Conservation (phyloP, 1,140 invertebrate genomes). For the Gryon sp. region DNA sequence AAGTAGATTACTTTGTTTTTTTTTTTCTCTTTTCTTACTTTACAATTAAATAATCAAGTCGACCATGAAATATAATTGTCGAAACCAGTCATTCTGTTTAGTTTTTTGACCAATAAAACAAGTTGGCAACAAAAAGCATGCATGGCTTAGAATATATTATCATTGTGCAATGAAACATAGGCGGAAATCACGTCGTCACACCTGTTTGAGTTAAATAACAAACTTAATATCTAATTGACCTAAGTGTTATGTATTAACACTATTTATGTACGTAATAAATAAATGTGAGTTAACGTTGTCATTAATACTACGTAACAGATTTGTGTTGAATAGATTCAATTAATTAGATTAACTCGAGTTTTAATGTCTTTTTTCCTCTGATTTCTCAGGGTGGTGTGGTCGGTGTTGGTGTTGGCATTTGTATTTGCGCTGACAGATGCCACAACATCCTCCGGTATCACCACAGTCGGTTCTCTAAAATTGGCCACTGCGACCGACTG, state of each 20-base stretch:
- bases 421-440: conserved; percentile 66
- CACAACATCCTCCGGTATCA: conserved; percentile 68
- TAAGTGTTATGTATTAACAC: conserved; percentile 21
- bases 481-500: conserved; percentile 77
- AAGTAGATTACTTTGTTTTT: conserved; percentile 50
- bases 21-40: conserved; percentile 37
- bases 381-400: conserved; percentile 74
- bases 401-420: conserved; percentile 69
- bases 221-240: conserved; percentile 12
- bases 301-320: conserved; percentile 28
- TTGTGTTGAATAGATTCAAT: conserved; percentile 4
- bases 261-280: neutral
- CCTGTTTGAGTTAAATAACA: conserved; percentile 27
- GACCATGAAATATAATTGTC: conserved; percentile 38
- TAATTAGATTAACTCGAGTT: no score
- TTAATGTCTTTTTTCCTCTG: neutral
- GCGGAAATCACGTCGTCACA: conserved; percentile 15
- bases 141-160: no score
- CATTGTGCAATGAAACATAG: conserved; percentile 22
- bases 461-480: conserved; percentile 74
- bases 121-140: no score
- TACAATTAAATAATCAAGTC: conserved; percentile 37
- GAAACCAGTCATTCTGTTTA: neutral
- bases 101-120: no score
- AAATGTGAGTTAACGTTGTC: conserved; percentile 22